phyloP scores from a whole-genome alignment of 2,113 vertebrate species.

The Hyperoodon ampullatus region DNA sequence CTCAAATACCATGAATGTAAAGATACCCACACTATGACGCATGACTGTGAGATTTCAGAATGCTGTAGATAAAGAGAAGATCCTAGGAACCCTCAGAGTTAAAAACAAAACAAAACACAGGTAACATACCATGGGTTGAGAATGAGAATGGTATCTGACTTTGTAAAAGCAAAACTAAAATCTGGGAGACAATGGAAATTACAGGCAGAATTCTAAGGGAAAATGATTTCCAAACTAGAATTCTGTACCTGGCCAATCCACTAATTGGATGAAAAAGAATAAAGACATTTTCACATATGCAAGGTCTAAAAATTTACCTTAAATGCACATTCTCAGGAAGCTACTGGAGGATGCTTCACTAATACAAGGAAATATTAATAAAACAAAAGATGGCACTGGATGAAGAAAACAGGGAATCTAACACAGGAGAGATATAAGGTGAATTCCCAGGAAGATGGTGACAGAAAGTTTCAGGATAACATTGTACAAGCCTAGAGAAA shows the following conservation, averaged over 20 bases:
- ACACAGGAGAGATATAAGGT: neutral
- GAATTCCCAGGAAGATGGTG: neutral
- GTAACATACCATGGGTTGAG: neutral
- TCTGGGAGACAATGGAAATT: neutral
- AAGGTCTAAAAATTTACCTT: neutral
- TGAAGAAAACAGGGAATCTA: neutral
- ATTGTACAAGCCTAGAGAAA: neutral
- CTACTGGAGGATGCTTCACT: neutral
- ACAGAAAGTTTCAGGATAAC: neutral
- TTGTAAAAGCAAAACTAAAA: neutral
- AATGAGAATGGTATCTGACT: neutral
- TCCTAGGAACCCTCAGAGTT: neutral
- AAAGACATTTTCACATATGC: neutral
- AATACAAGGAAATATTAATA: neutral
- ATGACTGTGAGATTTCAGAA: neutral
- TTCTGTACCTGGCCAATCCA: neutral
- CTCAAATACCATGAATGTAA: neutral
- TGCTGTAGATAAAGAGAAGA: neutral
- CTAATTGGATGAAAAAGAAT: neutral
- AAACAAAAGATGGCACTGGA: neutral
- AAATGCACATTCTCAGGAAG: neutral
- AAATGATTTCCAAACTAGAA: neutral
- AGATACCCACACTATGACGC: neutral
- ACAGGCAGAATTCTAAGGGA: neutral
- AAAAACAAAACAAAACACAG: neutral